Evolutionary conservation across 2,797 vertebrate genomes (phyloP).

Genomic region (Eospalax fontanierii): DNA sequence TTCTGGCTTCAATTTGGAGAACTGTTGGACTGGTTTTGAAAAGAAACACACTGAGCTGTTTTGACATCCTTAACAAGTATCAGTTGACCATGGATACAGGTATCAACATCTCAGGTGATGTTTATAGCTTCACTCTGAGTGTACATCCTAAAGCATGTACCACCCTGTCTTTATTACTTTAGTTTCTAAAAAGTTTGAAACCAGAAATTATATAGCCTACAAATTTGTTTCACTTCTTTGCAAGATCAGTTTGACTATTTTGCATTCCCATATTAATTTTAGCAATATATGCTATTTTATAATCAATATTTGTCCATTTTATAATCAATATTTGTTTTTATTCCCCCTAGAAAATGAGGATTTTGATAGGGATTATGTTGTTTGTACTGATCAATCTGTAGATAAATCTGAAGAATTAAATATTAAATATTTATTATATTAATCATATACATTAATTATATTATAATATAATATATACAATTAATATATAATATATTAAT

Average conservation of each 20-base stretch:
- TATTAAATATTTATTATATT: no score
- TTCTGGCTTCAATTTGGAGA: background rate
- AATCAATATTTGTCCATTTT: background rate
- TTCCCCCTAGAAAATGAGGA: background rate
- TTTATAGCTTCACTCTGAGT: background rate
- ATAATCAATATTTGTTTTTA: no score
- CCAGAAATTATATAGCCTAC: background rate
- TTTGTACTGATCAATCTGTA: background rate
- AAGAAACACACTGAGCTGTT: background rate
- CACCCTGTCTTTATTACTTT: background rate
- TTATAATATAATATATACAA: no score
- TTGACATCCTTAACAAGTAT: background rate
- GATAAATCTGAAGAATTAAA: background rate
- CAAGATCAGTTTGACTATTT: background rate
- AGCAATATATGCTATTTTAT: background rate
- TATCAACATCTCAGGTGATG: background rate
- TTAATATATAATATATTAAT: no score
- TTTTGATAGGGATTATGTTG: background rate
- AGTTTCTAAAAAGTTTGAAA: background rate
- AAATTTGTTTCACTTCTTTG: background rate
- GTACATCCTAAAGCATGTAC: background rate
- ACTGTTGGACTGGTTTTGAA: background rate
- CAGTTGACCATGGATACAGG: background rate
- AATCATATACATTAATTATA: no score
- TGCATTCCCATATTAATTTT: background rate